Conservation (phyloP, 2,888 invertebrate species). For the Colostygia pectinataria region DNA sequence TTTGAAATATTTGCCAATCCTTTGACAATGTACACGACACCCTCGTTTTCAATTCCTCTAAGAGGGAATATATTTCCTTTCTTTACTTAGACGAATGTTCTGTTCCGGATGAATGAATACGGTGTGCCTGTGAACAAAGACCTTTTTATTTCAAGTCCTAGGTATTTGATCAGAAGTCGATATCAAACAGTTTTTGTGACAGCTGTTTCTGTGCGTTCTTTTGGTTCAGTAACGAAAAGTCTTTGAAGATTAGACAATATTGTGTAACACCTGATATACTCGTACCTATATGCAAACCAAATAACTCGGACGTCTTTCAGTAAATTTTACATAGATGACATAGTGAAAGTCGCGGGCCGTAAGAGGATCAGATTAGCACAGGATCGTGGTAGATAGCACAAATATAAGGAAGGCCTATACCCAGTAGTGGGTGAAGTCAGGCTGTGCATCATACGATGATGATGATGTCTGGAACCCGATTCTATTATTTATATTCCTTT, state of each 20-base stretch:
- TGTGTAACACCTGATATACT: too few species aligned
- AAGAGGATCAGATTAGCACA: too few species aligned
- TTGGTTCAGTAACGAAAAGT: slow-evolving; percentile 6
- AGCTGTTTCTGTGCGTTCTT: slow-evolving; percentile 4
- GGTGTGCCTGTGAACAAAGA: slow-evolving; percentile 22
- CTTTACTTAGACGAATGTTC: slow-evolving; percentile 30
- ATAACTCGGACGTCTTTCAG: too few species aligned
- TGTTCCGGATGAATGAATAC: slow-evolving; percentile 32
- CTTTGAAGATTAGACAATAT: slow-evolving; percentile 1
- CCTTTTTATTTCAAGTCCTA: slow-evolving; percentile 22
- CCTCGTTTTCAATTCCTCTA: slow-evolving; percentile 47
- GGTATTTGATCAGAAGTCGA: slow-evolving; percentile 19
- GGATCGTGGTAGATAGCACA: too few species aligned
- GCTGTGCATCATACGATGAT: too few species aligned
- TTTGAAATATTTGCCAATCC: slow-evolving; percentile 25
- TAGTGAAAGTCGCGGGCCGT: too few species aligned
- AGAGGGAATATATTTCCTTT: slow-evolving; percentile 43
- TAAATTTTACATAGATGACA: too few species aligned
- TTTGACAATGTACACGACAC: slow-evolving; percentile 33
- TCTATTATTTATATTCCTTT: too few species aligned
- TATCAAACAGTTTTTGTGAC: slow-evolving; percentile 17
- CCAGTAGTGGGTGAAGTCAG: too few species aligned
- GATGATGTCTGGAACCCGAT: too few species aligned
- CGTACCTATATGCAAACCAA: too few species aligned
- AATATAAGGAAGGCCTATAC: too few species aligned